Evolutionary conservation across 2,888 invertebrate species (phyloP), one percentile per base, ranked within the genome.

Genomic region (Aleiodes alternator): DNA sequence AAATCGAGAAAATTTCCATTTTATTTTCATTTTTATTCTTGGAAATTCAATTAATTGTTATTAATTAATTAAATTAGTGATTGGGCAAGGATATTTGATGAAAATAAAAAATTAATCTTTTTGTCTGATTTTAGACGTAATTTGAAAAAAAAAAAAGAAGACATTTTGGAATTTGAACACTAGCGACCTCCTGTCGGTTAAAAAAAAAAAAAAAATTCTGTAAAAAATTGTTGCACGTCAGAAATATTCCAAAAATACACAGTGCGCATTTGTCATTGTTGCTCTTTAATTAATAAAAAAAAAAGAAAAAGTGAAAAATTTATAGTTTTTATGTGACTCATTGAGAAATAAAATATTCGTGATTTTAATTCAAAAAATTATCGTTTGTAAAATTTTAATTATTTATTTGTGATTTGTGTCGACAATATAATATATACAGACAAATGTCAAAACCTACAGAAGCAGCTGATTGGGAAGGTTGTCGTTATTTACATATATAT

Each of bases 391-490:
- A 9, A 43, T 43, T 43, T 0, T 43, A 0, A 11, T 43, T 3
- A 11, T 73, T 72, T 55, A 12, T 66, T 56, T 68, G 76, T 76
- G 68, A 78, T 79, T 72, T 50, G 70, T 64, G 23, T 23, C 23
- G 23, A 23, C 71, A 56, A 9, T 16, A 69, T 48, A 73, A 11
- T 31, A 71, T 69, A 69, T 56, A 34, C 23, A 53, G 53, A 80
- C 79, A 85, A 84, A 87, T 87, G 87, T 85, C 87, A 81, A 83
- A 76, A 79, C 80, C 81, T 66, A 80, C 82, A 64, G 84, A 80
- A 72, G 82, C 81, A 43, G 80, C 83, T 61, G 86, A 84, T 78
- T 87, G 87, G 87, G 87, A 87, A 87, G 87, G 87, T 87, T 85
- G 80, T 77, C 78, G 11, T 43, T 43, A 43, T 43, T 43, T 34